Evolutionary conservation across 1,140 invertebrate species (phyloP).

Genomic region (Diplogasteroides magnus): DNA sequence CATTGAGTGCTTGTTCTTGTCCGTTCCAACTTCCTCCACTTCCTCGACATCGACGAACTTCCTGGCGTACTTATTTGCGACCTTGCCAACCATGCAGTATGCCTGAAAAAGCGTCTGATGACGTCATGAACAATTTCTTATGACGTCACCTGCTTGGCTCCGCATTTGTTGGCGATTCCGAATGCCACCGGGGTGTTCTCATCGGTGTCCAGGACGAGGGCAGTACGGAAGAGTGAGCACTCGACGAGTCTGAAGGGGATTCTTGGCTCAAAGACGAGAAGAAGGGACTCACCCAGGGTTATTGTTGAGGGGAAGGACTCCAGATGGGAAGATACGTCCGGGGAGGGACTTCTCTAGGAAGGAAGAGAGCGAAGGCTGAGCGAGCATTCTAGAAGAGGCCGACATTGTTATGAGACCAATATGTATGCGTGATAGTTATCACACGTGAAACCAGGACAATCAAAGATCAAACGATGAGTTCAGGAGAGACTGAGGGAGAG

Average conservation of each 20-base stretch:
- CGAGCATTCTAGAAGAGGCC: background rate
- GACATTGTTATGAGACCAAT: no score
- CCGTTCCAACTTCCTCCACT: background rate
- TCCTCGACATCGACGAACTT: conserved; percentile 10
- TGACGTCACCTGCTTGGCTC: conserved; percentile 8
- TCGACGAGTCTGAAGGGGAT: background rate
- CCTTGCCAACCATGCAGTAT: conserved; percentile 15
- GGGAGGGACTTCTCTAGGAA: background rate
- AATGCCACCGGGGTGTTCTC: conserved; percentile 13
- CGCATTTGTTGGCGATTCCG: conserved; percentile 8
- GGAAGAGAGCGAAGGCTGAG: background rate
- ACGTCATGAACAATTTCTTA: background rate
- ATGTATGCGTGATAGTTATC: no score
- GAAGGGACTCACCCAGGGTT: conserved; percentile 7
- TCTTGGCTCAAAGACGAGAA: no score
- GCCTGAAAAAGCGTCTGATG: conserved; percentile 6
- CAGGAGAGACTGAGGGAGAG: no score
- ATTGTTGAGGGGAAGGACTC: conserved; percentile 17
- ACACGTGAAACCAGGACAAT: no score
- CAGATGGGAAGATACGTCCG: background rate
- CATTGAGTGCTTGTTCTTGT: conserved; percentile 8
- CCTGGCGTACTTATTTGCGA: conserved; percentile 11
- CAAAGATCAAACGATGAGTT: no score
- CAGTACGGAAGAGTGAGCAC: background rate
- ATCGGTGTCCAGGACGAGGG: conserved; percentile 6